Evolutionary conservation across 2,888 invertebrate species (phyloP), one percentile per base, ranked within the genome.

Genomic region (Willowsia nigromaculata): DNA sequence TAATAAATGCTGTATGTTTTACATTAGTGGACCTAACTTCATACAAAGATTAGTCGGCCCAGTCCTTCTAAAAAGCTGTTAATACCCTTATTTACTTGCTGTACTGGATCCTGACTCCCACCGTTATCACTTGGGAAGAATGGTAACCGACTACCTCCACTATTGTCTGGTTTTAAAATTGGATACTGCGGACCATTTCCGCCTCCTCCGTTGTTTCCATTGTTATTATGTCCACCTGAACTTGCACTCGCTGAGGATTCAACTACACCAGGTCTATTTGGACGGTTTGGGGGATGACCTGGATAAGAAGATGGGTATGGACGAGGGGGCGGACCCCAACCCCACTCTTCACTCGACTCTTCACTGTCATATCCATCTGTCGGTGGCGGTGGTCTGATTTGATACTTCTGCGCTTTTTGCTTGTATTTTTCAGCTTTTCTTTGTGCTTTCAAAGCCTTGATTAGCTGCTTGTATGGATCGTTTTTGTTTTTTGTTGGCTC

Each of bases 361-460:
- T n/a, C 22, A 22, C 27, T 40, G 27, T 53, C 50, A 18, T 9
- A 50, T 47, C 11, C 47, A 15, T 25, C n/a, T 25, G 47, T 13
- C 30, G 22, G 71, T 15, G 30, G 40, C 2, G 30, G 53, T 25
- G 80, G 80, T 40, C 59, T 56, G 25, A 0, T 56, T 15, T 18
- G 40, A 22, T 85, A 76, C 47, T 85, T 85, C 15, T 56, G 53
- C 30, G 30, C 25, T 78, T 78, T 78, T 6, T 62, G 9, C 13
- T 62, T 80, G 37, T 90, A 84, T 78, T 91, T 91, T 13, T 84
- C 50, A 3, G 89, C 85, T 68, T 91, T 90, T 40, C 84, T 56
- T 3, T 84, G 50, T 25, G 89, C 90, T 76, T 90, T 90, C 27
- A 91, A 50, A 22, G 90, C 71, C 59, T 74, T 30, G 22, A 88